Conservation (phyloP, 2,113 vertebrate species). For the Otocyon megalotis region DNA sequence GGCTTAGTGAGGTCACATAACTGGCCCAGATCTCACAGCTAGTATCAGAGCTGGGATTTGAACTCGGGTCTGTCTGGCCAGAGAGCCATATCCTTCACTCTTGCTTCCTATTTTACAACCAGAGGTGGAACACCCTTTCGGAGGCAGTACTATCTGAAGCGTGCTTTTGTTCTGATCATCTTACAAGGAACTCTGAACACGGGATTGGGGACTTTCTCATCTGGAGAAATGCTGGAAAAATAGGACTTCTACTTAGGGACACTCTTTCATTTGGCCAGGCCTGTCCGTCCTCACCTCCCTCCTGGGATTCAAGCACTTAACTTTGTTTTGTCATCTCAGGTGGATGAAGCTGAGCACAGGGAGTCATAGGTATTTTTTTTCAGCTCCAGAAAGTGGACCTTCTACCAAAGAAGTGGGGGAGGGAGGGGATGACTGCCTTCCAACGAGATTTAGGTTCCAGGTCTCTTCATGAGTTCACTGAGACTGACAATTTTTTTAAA, state of each 20-base stretch:
- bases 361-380: neutral
- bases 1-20: neutral
- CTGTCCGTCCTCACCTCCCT: constrained; percentile 50
- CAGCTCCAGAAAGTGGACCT: neutral
- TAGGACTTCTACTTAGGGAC: constrained; percentile 32
- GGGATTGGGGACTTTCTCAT: neutral
- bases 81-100: neutral
- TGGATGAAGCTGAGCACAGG: neutral
- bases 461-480: neutral
- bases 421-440: neutral
- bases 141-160: neutral
- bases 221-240: neutral
- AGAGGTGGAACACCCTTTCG: neutral
- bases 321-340: constrained; percentile 70
- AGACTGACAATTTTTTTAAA: no score
- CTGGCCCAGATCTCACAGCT: neutral
- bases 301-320: constrained; percentile 67
- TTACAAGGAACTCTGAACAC: neutral
- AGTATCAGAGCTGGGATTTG: neutral
- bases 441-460: neutral
- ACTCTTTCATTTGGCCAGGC: neutral
- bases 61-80: neutral
- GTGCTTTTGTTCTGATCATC: neutral
- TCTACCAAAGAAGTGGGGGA: neutral
- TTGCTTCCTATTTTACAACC: neutral